Evolutionary conservation across 2,797 vertebrate genomes (phyloP).

Genomic region (Phataginus tricuspis): DNA sequence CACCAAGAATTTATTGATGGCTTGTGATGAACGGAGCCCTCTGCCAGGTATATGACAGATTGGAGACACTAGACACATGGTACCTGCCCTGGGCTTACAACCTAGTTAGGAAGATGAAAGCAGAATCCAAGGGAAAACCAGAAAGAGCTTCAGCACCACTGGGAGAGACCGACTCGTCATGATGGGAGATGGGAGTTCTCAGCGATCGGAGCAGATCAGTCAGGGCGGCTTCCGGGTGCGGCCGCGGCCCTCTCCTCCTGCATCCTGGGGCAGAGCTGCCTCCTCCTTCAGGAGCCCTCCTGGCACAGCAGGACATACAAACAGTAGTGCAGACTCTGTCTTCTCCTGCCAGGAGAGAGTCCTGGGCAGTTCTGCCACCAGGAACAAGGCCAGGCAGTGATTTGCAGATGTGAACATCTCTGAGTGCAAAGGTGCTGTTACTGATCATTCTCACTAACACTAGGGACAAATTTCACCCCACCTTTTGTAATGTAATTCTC

Average conservation of each 20-base stretch:
- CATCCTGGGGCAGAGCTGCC: accelerated
- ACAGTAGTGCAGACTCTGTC: not conserved
- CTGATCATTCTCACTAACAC: not conserved
- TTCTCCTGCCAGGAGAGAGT: not conserved
- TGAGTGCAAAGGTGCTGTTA: not conserved
- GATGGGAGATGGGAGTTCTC: no score
- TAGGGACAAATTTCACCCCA: not conserved
- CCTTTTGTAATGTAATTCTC: not conserved
- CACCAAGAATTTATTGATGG: not conserved
- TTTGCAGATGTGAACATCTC: not conserved
- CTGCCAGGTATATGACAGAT: not conserved
- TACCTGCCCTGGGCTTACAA: not conserved
- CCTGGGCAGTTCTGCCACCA: not conserved
- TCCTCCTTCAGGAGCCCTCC: not conserved
- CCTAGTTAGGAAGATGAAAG: not conserved
- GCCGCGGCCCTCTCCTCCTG: accelerated
- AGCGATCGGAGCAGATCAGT: not conserved
- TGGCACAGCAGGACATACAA: accelerated
- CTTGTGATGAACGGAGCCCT: not conserved
- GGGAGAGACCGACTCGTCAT: accelerated
- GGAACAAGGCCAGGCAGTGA: not conserved
- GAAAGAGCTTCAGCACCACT: not conserved
- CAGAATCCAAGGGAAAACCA: not conserved
- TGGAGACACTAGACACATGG: not conserved
- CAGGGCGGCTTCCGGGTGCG: not conserved